Percentiles rank a stretch among this genome's conserved stretches.
phyloP scores from a whole-genome alignment of 1,140 invertebrate genomes.

The Apis mellifera region DNA sequence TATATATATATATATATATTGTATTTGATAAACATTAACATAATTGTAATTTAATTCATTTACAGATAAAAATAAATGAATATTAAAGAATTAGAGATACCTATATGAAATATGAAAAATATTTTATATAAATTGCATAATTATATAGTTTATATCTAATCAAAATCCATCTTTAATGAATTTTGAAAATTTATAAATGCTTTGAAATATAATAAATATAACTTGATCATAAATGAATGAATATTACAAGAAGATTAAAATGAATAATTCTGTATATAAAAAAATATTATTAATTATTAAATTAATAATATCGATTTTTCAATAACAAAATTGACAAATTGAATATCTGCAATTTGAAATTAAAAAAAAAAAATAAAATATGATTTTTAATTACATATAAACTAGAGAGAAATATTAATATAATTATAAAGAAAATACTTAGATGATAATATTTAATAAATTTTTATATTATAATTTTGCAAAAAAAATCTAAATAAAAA shows the following conservation, averaged over 20 bases:
- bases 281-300: no score
- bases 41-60: neutral
- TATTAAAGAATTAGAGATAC: neutral
- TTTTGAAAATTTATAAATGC: neutral
- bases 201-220: neutral
- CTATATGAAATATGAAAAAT: no score
- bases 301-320: neutral
- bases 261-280: neutral
- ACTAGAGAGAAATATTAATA: neutral
- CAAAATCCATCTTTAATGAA: no score
- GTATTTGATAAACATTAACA: neutral
- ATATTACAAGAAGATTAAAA: neutral
- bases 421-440: neutral
- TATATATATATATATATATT: neutral
- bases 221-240: neutral
- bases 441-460: neutral
- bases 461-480: neutral
- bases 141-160: no score
- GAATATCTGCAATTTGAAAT: neutral
- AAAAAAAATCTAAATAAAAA: no score
- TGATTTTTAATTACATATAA: neutral
- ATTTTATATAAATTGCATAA: no score
- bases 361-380: neutral
- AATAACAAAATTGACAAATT: neutral
- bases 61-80: neutral